Evolutionary conservation across 2,888 invertebrate genomes (phyloP).

Genomic region (Chrysolina americana): DNA sequence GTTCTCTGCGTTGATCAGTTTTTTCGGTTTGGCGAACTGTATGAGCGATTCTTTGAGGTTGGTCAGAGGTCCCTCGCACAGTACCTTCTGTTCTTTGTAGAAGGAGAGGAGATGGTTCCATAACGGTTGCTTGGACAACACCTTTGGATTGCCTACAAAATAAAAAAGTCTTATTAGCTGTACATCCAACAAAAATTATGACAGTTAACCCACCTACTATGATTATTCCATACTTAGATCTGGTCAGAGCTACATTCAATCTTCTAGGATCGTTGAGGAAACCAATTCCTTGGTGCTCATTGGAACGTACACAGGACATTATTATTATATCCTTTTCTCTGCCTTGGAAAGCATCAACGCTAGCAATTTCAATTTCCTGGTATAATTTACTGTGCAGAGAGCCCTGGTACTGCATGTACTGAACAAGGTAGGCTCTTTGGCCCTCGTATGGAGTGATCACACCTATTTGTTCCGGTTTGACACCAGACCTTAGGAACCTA

Average conservation of each 20-base stretch:
- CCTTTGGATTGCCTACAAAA: constrained; percentile 86
- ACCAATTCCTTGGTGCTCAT: constrained; percentile 97
- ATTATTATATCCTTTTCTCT: constrained; percentile 99
- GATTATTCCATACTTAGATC: constrained; percentile 97
- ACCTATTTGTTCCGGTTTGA: constrained; percentile 98
- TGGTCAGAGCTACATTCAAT: constrained; percentile 96
- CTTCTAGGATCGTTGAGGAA: constrained; percentile 98
- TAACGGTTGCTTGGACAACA: constrained; percentile 96
- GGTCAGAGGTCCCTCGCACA: constrained; percentile 97
- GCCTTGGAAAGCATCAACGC: constrained; percentile 99
- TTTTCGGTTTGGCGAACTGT: constrained; percentile 97
- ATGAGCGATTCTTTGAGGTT: constrained; percentile 97
- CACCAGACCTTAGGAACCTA: constrained; percentile 92
- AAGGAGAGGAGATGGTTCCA: constrained; percentile 99
- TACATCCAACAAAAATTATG: not conserved
- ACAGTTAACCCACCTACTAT: constrained; percentile 98
- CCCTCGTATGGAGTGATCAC: constrained; percentile 99
- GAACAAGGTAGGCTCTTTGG: constrained; percentile 96
- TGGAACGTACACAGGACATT: constrained; percentile 97
- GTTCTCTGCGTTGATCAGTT: constrained; percentile 93
- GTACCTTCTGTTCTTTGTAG: constrained; percentile 96
- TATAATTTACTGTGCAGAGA: constrained; percentile 96
- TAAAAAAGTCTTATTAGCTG: not conserved
- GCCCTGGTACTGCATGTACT: constrained; percentile 99
- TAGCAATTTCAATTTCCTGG: constrained; percentile 98